Evolutionary conservation across 64 coral and sea anemone genomes (phyloP).

Genomic region (Actinia equina): DNA sequence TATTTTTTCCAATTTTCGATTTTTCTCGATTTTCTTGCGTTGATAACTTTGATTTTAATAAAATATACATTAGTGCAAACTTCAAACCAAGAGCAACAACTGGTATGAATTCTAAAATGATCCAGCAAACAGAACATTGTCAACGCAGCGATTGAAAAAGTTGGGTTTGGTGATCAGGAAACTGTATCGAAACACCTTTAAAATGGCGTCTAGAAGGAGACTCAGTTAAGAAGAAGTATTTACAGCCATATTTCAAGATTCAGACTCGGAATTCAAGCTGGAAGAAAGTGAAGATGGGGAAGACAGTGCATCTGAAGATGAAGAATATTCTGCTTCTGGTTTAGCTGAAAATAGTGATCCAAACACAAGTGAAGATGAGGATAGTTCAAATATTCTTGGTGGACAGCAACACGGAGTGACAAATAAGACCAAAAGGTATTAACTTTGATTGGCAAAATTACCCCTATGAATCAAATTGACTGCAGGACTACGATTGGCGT

Average conservation of each 20-base stretch:
- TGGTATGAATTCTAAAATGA: too few relatives aligned
- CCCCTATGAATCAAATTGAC: conserved; percentile 45
- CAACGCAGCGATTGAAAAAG: too few relatives aligned
- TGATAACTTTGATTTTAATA: too few relatives aligned
- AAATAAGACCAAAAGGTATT: background rate
- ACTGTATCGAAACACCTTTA: too few relatives aligned
- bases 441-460: conserved; percentile 35
- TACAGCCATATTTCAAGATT: conserved; percentile 31
- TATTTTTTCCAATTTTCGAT: too few relatives aligned
- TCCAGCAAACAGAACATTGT: too few relatives aligned
- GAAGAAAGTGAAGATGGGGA: conserved; percentile 18
- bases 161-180: too few relatives aligned
- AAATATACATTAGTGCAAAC: too few relatives aligned
- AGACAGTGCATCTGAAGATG: conserved; percentile 14
- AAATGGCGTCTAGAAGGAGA: conserved; percentile 29
- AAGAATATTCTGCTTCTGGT: conserved; percentile 7
- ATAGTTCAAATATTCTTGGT: background rate
- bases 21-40: too few relatives aligned
- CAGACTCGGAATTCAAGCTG: conserved; percentile 34
- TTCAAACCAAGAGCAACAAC: too few relatives aligned
- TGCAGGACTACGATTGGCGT: conserved; percentile 29
- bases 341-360: conserved; percentile 23
- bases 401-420: conserved; percentile 16
- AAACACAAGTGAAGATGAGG: conserved; percentile 24
- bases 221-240: conserved; percentile 16